Percentiles rank a stretch among this genome's conserved stretches.
Evolutionary conservation across 2,113 vertebrate species (phyloP).

Genomic region (Toxotes jaculatrix): DNA sequence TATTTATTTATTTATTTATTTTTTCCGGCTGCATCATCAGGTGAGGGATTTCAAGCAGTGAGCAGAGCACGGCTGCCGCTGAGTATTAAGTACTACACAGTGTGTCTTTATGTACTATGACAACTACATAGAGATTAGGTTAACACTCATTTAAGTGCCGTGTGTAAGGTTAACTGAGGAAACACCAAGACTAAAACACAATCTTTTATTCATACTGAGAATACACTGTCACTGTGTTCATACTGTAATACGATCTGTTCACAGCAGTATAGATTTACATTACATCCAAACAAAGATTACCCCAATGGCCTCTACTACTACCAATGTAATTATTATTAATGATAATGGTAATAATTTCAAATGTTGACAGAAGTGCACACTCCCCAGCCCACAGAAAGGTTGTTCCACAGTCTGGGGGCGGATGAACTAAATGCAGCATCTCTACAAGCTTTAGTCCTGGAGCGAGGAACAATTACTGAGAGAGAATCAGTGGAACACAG

Average conservation of each 20-base stretch:
- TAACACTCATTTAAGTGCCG: background rate
- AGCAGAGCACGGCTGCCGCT: background rate
- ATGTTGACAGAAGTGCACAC: background rate
- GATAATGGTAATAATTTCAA: background rate
- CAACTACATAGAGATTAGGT: background rate
- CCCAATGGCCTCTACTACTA: background rate
- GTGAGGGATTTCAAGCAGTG: background rate
- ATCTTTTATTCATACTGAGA: no score
- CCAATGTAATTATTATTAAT: background rate
- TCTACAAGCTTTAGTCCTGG: constrained; percentile 18
- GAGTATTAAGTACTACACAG: background rate
- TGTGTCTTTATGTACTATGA: background rate
- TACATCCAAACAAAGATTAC: background rate
- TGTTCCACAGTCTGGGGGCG: constrained; percentile 32
- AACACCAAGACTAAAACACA: no score
- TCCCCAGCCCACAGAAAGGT: background rate
- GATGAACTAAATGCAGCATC: constrained; percentile 44
- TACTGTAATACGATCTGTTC: background rate
- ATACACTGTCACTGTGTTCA: background rate
- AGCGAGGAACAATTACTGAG: constrained; percentile 24
- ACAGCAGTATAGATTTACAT: background rate
- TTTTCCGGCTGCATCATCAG: background rate
- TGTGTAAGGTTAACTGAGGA: background rate
- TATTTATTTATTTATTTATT: no score
- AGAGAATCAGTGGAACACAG: constrained; percentile 22